Evolutionary conservation across 2,113 vertebrate genomes (phyloP).

Genomic region (Silurus meridionalis): DNA sequence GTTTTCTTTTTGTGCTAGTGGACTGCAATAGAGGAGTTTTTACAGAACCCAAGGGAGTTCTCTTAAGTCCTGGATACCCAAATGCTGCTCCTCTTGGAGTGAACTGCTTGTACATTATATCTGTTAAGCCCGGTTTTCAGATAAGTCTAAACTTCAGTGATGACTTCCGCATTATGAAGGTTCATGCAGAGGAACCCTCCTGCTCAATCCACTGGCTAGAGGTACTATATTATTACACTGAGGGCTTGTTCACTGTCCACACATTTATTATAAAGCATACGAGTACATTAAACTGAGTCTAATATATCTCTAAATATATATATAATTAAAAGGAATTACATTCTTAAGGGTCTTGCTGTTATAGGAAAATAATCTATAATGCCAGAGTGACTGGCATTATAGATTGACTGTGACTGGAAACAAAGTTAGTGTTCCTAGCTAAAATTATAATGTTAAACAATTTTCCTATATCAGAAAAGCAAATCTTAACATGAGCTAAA

Average conservation of each 20-base stretch:
- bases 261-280: background rate
- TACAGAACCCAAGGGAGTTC: constrained; percentile 63
- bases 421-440: too few species aligned
- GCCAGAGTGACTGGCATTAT: too few species aligned
- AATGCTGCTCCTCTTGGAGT: constrained; percentile 54
- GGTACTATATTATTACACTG: constrained; percentile 55
- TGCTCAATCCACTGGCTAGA: constrained; percentile 72
- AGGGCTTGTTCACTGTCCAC: background rate
- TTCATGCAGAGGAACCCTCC: constrained; percentile 48
- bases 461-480: too few species aligned
- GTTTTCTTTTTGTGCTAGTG: constrained; percentile 53
- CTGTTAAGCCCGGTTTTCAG: constrained; percentile 65
- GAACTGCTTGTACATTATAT: constrained; percentile 69
- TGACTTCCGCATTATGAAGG: constrained; percentile 69
- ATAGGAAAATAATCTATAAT: too few species aligned
- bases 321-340: background rate
- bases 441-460: too few species aligned
- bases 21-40: constrained; percentile 67
- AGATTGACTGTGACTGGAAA: too few species aligned
- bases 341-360: too few species aligned
- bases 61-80: constrained; percentile 73
- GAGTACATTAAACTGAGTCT: background rate
- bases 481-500: too few species aligned
- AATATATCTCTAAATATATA: background rate
- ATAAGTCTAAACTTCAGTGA: constrained; percentile 69